Conservation (phyloP, 2,888 invertebrate genomes). For the Metopia argyrocephala region DNA sequence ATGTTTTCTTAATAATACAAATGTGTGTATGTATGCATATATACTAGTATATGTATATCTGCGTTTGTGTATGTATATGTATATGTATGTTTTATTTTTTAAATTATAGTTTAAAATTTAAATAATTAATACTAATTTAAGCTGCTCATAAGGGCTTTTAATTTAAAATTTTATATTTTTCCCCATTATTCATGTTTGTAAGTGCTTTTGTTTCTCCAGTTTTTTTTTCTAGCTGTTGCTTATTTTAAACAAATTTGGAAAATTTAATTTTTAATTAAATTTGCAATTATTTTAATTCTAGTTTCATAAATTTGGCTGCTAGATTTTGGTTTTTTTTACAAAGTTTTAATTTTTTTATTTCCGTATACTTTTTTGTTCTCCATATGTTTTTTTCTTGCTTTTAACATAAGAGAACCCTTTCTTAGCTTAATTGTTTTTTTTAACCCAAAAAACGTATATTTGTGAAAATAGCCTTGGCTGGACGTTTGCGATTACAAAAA, state of each 20-base stretch:
- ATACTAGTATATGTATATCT: constrained; percentile 16
- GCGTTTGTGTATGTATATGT: constrained; percentile 4
- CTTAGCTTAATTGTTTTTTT: constrained; percentile 31
- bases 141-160: constrained; percentile 58
- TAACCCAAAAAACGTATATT: constrained; percentile 83
- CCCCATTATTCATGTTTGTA: background rate
- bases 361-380: background rate
- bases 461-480: constrained; percentile 82
- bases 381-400: background rate
- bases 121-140: constrained; percentile 36
- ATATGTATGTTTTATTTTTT: constrained; percentile 11
- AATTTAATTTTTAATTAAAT: background rate
- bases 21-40: constrained; percentile 7
- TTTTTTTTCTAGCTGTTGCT: background rate
- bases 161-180: constrained; percentile 14
- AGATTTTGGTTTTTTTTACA: background rate
- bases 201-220: constrained; percentile 46
- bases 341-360: background rate
- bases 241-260: constrained; percentile 25
- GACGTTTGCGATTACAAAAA: constrained; percentile 83
- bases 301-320: background rate
- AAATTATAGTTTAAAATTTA: constrained; percentile 1
- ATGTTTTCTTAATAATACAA: constrained; percentile 22
- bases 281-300: constrained; percentile 10
- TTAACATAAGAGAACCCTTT: background rate